Evolutionary conservation across 1,140 invertebrate genomes (phyloP), one percentile per base, ranked within the genome.

Genomic region (Dendroctonus valens): DNA sequence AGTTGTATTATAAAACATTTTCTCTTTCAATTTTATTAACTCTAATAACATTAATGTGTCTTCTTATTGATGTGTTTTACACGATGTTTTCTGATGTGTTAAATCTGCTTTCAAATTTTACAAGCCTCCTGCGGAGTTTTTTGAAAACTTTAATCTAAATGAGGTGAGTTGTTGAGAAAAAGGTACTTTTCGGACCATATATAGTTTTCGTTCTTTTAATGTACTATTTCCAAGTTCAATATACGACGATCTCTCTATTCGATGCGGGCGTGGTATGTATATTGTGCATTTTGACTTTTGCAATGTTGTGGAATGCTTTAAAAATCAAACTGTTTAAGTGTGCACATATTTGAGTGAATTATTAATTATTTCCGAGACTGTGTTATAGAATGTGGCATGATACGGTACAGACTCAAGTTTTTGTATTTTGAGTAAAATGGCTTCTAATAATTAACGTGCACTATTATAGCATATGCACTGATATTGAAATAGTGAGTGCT

Each of bases 361-460:
- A 12, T 54, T 54, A 14, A 8, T 54, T 14, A 54, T 11, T 54
- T 38, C 38, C 11, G 9, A 7, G 15, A 40, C 7, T n/a, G 26
- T 26, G 26, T 26, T 26, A 26, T 61, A 46, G 42, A 55, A 55
- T 69, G 39, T 62, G 50, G 69, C 65, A 70, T 67, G 64, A 63
- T 54, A 49, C 59, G 63, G 64, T 59, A 67, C 53, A 67, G 26
- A 15, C 55, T 67, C 61, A 59, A 49, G 71, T 69, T 52, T 74
- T 74, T 74, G 73, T 74, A 73, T 72, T 74, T 71, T 73, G 70
- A 74, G 73, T 14, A 26, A 26, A 26, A 26, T 26, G 26, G 26
- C 26, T 26, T 26, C 26, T 26, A 26, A 26, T 26, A 26, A 1
- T 26, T 26, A 26, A 26, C 26, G 26, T 26, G 26, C 26, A 26